Base-by-base conservation (phyloP, 2,888 invertebrate genomes). In the Pheosia gnoma region DNA sequence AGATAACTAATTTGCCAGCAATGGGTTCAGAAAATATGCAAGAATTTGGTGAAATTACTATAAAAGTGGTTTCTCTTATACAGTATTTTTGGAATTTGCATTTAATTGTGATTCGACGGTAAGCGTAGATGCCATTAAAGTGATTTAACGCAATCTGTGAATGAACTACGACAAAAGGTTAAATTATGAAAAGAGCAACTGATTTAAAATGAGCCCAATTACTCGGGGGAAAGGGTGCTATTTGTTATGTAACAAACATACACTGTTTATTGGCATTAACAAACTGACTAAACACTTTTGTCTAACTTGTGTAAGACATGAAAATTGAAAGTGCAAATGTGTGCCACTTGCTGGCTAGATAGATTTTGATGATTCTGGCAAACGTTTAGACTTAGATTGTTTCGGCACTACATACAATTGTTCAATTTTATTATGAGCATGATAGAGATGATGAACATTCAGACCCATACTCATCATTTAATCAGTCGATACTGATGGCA, bases 21-120 rank as follows among this genome's bases (percentile, higher is more conserved):
- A 68, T 76, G 68, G 62, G 67, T 70, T 62, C 39, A 65, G 66
- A 75, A 73, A 70, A 68, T 83, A 85, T 85, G 81, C 83, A 78
- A 78, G 83, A 80, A 80, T 83, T 73, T 62, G 77, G 79, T 75
- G 77, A 83, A 82, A 83, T 78, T 82, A 75, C 79, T 70, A 59
- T 76, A 70, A 70, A 68, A 58, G 59, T 72, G 80, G 74, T 82
- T 82, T 78, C 79, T 65, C 77, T 64, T 55, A 55, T 59, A 25
- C 59, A 55, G 41, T 8, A 49, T 59, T 66, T 62, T 60, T 59
- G 49, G 49, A 11, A 71, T 71, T 75, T 73, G 67, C 66, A 71
- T 75, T 71, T 73, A 65, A 75, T 71, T 72, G 72, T 72, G 41
- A 63, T 66, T 64, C 63, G 67, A 58, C 54, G 61, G 56, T 59